Evolutionary conservation across 2,113 vertebrate species (phyloP).

Genomic region (Takifugu bimaculatus): DNA sequence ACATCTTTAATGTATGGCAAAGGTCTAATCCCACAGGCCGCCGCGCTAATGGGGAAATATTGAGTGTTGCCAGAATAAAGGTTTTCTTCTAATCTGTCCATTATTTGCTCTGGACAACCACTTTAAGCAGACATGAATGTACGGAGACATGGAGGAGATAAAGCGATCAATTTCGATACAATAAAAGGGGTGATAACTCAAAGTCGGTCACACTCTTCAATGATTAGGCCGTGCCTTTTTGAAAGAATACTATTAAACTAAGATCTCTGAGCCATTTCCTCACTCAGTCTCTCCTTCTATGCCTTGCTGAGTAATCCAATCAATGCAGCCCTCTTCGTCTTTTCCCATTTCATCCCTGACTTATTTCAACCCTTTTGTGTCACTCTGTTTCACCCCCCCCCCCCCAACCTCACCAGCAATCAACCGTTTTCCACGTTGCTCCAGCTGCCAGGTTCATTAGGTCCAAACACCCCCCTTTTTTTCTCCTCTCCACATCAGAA

Average conservation of each 20-base stretch:
- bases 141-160: constrained; percentile 52
- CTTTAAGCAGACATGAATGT: constrained; percentile 55
- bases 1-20: constrained; percentile 74
- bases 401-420: constrained; percentile 27
- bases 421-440: constrained; percentile 30
- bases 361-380: constrained; percentile 44
- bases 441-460: constrained; percentile 20
- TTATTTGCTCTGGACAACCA: constrained; percentile 62
- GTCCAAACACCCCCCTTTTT: background rate
- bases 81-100: constrained; percentile 69
- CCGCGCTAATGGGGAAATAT: constrained; percentile 76
- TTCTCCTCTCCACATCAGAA: constrained; percentile 14
- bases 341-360: constrained; percentile 56
- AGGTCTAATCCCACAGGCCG: constrained; percentile 71
- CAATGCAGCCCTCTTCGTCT: constrained; percentile 52
- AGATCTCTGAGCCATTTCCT: constrained; percentile 63
- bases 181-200: constrained; percentile 69
- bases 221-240: constrained; percentile 45
- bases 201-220: constrained; percentile 60
- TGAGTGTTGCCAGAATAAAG: constrained; percentile 72
- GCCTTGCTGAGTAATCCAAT: constrained; percentile 59
- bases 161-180: constrained; percentile 64
- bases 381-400: constrained; percentile 28
- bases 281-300: constrained; percentile 23
- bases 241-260: constrained; percentile 58